phyloP scores from a whole-genome alignment of 2,113 vertebrate species.

The Vulpes lagopus region DNA sequence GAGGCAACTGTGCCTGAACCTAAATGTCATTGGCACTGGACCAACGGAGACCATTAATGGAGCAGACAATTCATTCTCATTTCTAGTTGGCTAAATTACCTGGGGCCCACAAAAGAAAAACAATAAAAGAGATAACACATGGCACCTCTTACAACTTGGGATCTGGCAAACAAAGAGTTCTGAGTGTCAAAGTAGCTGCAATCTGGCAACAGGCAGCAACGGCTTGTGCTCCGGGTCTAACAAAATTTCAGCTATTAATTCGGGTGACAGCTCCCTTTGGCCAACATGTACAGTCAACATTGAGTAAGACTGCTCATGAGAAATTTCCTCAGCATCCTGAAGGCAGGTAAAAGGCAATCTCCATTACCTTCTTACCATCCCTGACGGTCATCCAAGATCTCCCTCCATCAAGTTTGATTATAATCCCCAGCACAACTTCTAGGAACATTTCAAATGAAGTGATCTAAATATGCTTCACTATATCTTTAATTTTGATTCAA shows the following conservation, averaged over 20 bases:
- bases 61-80: slow-evolving; percentile 16
- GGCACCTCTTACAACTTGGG: background rate
- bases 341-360: background rate
- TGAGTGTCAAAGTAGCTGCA: background rate
- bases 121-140: background rate
- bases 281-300: background rate
- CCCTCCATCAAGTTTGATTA: background rate
- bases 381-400: background rate
- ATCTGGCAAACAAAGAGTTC: background rate
- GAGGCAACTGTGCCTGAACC: background rate
- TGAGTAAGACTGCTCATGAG: background rate
- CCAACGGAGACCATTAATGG: background rate
- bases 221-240: background rate
- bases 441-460: slow-evolving; percentile 57
- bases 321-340: background rate
- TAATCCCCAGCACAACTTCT: background rate
- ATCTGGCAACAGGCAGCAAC: background rate
- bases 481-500: slow-evolving; percentile 65
- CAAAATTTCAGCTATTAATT: background rate
- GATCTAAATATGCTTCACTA: slow-evolving; percentile 46
- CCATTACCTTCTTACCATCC: background rate
- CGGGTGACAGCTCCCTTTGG: background rate
- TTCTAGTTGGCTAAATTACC: slow-evolving; percentile 47
- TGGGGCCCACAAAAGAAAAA: background rate
- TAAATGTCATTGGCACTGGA: slow-evolving; percentile 48